These are phyloP conservation scores for Sebastes flavidus DNA, from an alignment of 2,797 vertebrate species.

Conservation along the genomic window DNA sequence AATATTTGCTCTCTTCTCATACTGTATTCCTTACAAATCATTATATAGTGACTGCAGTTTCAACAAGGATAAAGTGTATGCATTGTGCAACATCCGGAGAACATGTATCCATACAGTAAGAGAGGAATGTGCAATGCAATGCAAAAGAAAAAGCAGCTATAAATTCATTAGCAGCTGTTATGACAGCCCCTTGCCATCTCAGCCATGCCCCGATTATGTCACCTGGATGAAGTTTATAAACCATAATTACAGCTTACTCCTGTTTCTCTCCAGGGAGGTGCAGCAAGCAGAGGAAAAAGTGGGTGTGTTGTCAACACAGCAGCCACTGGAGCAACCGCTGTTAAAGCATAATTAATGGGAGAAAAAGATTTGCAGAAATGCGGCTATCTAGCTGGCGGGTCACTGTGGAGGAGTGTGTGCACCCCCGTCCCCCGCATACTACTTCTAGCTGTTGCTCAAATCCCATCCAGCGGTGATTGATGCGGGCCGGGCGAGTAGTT, in stretches of 20 bases:
- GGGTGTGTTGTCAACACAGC: conserved; percentile 60
- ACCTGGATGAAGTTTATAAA: conserved; percentile 78
- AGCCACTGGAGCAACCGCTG: conserved; percentile 28
- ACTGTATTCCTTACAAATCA: background rate
- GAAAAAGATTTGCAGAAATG: conserved; percentile 37
- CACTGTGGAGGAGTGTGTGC: conserved; percentile 10
- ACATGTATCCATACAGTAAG: background rate
- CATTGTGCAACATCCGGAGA: background rate
- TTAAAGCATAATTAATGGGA: conserved; percentile 66
- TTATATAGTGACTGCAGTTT: background rate
- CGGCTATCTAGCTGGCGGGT: conserved; percentile 32
- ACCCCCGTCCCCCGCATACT: background rate
- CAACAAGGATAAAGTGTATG: too few relatives aligned
- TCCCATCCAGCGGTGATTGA: conserved; percentile 58
- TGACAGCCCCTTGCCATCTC: conserved; percentile 58
- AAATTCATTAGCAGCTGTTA: conserved; percentile 54
- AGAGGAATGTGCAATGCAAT: background rate
- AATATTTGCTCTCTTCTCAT: background rate
- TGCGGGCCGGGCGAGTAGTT: conserved; percentile 42
- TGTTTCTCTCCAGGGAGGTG: conserved; percentile 54
- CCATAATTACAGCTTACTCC: conserved; percentile 71
- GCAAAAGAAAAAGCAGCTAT: background rate
- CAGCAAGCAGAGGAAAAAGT: conserved; percentile 59
- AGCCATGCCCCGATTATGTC: conserved; percentile 79
- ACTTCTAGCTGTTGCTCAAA: conserved; percentile 42